A percentile compares a stretch with the other conserved stretches of the same genome.
Conservation (phyloP, 2,797 vertebrate species). For the Arvicola amphibius region DNA sequence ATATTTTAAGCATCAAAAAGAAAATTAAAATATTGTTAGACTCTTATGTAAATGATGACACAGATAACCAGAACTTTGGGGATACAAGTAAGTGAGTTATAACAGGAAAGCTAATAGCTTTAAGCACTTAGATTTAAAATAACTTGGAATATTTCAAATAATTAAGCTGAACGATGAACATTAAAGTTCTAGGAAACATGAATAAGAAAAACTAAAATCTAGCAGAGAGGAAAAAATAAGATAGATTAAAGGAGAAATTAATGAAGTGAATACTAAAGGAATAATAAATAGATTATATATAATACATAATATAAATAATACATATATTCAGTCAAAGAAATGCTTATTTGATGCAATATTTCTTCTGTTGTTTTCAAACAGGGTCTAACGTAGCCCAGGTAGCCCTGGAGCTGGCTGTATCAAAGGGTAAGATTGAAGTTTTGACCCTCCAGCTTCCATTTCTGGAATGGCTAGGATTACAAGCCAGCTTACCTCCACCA, state of each 20-base stretch:
- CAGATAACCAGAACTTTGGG: neutral
- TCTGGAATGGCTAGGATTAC: neutral
- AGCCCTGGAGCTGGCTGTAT: neutral
- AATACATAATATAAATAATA: neutral
- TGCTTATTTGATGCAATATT: neutral
- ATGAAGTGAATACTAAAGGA: neutral
- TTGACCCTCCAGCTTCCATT: neutral
- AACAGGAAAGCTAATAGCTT: neutral
- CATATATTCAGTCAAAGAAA: neutral
- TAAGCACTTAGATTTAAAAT: neutral
- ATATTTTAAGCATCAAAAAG: neutral
- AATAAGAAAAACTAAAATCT: neutral
- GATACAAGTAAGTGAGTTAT: neutral
- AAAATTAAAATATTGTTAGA: neutral
- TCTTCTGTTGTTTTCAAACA: neutral
- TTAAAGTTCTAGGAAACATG: neutral
- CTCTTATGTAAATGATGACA: neutral
- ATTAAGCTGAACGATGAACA: neutral
- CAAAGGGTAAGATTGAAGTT: neutral
- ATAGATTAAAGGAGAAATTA: neutral
- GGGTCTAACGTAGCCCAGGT: neutral
- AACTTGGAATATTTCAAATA: neutral
- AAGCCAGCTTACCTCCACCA: neutral
- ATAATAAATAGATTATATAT: neutral
- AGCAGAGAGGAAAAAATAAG: neutral